Conservation (phyloP, 2,797 vertebrate genomes). For the Oophaga sylvatica region DNA sequence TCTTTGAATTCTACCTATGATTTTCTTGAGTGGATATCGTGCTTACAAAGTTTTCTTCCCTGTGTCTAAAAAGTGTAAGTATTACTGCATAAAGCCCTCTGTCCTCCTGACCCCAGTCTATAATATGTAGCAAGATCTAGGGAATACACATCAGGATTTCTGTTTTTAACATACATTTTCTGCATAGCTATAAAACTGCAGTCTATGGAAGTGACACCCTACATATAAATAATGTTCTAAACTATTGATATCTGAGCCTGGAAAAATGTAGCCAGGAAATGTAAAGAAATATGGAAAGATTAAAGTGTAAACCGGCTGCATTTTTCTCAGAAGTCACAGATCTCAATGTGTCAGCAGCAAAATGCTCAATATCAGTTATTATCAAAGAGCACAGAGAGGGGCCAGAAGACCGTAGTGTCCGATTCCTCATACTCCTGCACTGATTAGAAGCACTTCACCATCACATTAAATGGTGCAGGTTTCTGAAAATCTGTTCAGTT, state of each 20-base stretch:
- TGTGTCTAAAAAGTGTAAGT: background rate
- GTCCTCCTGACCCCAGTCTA: constrained; percentile 36
- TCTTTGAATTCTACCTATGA: background rate
- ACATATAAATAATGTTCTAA: constrained; percentile 37
- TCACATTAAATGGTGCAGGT: background rate
- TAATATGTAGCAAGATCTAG: background rate
- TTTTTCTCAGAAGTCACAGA: background rate
- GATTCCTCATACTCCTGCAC: too few relatives aligned
- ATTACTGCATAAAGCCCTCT: background rate
- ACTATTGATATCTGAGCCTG: constrained; percentile 34
- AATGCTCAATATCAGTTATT: background rate
- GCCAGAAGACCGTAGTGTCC: too few relatives aligned
- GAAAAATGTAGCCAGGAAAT: constrained; percentile 44
- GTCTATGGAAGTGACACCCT: constrained; percentile 30
- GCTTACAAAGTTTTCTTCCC: background rate
- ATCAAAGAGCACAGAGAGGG: too few relatives aligned
- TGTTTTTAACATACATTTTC: constrained; percentile 48
- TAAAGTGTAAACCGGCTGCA: constrained; percentile 36
- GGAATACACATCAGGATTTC: constrained; percentile 20
- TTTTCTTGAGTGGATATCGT: background rate
- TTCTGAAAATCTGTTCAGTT: too few relatives aligned
- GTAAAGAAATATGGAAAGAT: constrained; percentile 48
- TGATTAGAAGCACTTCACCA: too few relatives aligned
- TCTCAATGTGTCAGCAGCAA: background rate
- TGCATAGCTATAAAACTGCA: constrained; percentile 24